These are phyloP conservation scores for Cephus spinipes DNA, from an alignment of 2,888 invertebrate species.

Conservation along the genomic window DNA sequence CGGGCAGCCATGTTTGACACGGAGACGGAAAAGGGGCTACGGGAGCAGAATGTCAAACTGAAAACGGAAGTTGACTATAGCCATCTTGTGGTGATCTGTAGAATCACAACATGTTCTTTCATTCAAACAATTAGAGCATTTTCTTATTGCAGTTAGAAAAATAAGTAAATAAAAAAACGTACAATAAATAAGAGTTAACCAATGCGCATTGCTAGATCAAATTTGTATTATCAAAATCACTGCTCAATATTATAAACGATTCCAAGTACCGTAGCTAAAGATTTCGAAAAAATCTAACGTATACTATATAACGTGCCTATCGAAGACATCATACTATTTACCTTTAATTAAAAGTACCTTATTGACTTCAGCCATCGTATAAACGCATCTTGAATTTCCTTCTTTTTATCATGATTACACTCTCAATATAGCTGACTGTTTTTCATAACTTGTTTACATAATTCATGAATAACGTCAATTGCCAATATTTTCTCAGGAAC, in stretches of 20 bases:
- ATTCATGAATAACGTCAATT: not conserved
- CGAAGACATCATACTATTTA: not conserved
- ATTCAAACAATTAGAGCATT: not conserved
- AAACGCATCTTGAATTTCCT: not conserved
- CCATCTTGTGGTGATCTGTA: not conserved
- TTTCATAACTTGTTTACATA: not conserved
- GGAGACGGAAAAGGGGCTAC: conserved; percentile 24
- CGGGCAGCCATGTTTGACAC: conserved; percentile 70
- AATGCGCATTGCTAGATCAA: not conserved
- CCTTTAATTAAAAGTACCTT: not conserved
- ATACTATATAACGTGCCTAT: not conserved
- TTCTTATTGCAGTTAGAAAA: not conserved
- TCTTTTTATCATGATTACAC: not conserved
- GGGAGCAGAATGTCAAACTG: conserved; percentile 21
- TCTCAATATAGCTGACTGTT: not conserved
- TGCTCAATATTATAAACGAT: not conserved
- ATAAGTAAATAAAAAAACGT: not conserved
- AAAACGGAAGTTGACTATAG: not conserved
- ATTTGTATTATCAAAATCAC: not conserved
- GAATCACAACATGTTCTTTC: not conserved
- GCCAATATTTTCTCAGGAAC: not conserved
- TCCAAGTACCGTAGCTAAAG: not conserved
- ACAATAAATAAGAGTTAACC: not conserved
- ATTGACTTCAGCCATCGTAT: not conserved
- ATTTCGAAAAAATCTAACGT: not conserved